Percentiles rank a stretch among this genome's conserved stretches.
phyloP scores from a whole-genome alignment of 1,140 invertebrate genomes.

The Drosophila leontia region DNA sequence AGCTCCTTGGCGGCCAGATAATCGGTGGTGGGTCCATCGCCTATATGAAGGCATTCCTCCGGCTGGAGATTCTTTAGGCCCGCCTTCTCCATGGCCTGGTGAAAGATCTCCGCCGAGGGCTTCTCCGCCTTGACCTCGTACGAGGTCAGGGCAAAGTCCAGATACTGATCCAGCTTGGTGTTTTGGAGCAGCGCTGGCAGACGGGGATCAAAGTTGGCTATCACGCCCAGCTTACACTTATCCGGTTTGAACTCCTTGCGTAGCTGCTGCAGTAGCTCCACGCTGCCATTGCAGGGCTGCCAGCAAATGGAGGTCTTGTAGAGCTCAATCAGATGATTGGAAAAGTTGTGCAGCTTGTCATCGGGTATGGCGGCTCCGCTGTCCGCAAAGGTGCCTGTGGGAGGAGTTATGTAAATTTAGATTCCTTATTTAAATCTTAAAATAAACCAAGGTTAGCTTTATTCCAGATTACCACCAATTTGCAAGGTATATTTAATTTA shows the following conservation, averaged over 20 bases:
- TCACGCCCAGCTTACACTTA: slow-evolving; percentile 89
- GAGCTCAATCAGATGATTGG: slow-evolving; percentile 88
- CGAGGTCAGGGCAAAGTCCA: slow-evolving; percentile 93
- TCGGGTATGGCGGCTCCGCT: slow-evolving; percentile 80
- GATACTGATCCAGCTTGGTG: slow-evolving; percentile 88
- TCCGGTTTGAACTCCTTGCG: slow-evolving; percentile 72
- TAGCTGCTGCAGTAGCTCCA: slow-evolving; percentile 88
- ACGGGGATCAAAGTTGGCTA: slow-evolving; percentile 95
- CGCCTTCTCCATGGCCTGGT: slow-evolving; percentile 87
- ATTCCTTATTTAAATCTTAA: not conserved
- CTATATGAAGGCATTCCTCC: slow-evolving; percentile 91
- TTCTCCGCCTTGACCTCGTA: slow-evolving; percentile 91
- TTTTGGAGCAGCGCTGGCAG: slow-evolving; percentile 89
- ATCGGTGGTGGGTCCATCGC: slow-evolving; percentile 91
- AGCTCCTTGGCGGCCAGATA: slow-evolving; percentile 90
- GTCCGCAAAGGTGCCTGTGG: slow-evolving; percentile 75
- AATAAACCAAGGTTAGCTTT: not conserved
- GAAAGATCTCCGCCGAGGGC: slow-evolving; percentile 91
- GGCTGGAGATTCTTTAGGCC: slow-evolving; percentile 85
- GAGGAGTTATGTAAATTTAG: not conserved
- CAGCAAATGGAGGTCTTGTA: slow-evolving; percentile 90
- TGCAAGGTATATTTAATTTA: slow-evolving; percentile 3
- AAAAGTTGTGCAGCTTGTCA: slow-evolving; percentile 86
- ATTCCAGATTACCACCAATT: not conserved
- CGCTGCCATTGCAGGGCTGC: slow-evolving; percentile 88